A percentile compares a stretch with the other conserved stretches of the same genome.
These are phyloP conservation scores for Anoncus sp. DNA, from an alignment of 2,888 invertebrate genomes.

Conservation along the genomic window DNA sequence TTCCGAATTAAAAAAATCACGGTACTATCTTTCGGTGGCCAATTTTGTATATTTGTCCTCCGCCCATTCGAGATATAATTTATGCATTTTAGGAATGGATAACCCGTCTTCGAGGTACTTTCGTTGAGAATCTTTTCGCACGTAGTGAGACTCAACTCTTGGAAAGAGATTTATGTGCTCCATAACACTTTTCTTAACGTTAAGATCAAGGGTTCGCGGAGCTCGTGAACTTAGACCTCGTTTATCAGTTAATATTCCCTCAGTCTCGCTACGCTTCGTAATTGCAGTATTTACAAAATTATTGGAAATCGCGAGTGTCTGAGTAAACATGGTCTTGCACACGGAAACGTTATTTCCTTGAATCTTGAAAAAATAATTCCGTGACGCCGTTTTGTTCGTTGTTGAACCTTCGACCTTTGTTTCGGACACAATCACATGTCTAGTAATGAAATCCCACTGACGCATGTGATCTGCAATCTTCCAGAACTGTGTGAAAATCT, in stretches of 20 bases:
- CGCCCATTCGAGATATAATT: slow-evolving; percentile 38
- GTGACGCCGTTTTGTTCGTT: no score
- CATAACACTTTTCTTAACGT: slow-evolving; percentile 20
- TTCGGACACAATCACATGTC: no score
- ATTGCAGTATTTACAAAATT: no score
- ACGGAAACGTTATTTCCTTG: no score
- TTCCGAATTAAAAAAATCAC: slow-evolving; percentile 39
- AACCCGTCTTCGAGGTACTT: slow-evolving; percentile 39
- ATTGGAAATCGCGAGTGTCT: slow-evolving; percentile 17
- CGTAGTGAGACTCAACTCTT: slow-evolving; percentile 47
- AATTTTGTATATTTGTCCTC: slow-evolving; percentile 21
- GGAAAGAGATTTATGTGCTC: slow-evolving; percentile 51
- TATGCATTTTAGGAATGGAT: slow-evolving; percentile 29
- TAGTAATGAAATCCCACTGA: slow-evolving; percentile 17
- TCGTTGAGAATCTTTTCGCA: slow-evolving; percentile 27
- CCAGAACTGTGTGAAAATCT: background rate
- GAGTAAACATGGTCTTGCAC: slow-evolving; percentile 26
- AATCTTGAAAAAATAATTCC: no score
- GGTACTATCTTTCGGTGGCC: slow-evolving; percentile 23
- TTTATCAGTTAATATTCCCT: no score
- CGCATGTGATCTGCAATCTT: slow-evolving; percentile 2
- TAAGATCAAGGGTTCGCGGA: background rate
- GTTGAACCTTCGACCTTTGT: no score
- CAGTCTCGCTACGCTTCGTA: no score
- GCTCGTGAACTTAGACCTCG: no score